phyloP scores from a whole-genome alignment of 2,113 vertebrate species.

The Morone saxatilis region DNA sequence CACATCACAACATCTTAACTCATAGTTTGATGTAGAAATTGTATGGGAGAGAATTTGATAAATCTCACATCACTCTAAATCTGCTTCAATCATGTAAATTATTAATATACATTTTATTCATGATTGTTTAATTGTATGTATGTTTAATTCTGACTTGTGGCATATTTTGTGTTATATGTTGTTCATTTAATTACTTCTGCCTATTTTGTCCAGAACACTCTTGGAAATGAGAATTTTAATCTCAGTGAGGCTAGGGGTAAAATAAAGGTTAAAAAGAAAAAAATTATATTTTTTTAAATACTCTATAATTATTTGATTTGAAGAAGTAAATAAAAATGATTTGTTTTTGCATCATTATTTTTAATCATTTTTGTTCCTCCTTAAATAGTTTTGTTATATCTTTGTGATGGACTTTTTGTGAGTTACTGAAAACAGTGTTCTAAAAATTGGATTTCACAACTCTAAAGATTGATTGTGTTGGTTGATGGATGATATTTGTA shows the following conservation, averaged over 20 bases:
- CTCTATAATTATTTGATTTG: not conserved
- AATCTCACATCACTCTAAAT: too few species aligned
- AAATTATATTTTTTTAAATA: not conserved
- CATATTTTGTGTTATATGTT: not conserved
- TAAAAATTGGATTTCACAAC: not conserved
- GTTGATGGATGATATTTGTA: not conserved
- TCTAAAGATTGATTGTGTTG: not conserved
- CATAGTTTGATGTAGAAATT: not conserved
- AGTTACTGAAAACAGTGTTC: too few species aligned
- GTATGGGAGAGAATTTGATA: not conserved
- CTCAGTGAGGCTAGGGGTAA: not conserved
- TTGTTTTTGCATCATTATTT: not conserved
- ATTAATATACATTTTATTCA: too few species aligned
- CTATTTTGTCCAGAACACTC: not conserved
- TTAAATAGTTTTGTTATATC: not conserved
- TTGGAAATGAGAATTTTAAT: not conserved
- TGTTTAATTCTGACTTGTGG: not conserved
- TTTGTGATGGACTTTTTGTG: not conserved
- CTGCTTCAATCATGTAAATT: too few species aligned
- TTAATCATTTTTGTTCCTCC: too few species aligned
- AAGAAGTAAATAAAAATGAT: not conserved
- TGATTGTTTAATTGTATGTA: not conserved
- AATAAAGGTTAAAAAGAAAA: not conserved
- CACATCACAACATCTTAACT: conserved; percentile 13
- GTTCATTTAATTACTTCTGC: not conserved